phyloP scores from a whole-genome alignment of 2,888 invertebrate species.

The Hypercompe scribonia region DNA sequence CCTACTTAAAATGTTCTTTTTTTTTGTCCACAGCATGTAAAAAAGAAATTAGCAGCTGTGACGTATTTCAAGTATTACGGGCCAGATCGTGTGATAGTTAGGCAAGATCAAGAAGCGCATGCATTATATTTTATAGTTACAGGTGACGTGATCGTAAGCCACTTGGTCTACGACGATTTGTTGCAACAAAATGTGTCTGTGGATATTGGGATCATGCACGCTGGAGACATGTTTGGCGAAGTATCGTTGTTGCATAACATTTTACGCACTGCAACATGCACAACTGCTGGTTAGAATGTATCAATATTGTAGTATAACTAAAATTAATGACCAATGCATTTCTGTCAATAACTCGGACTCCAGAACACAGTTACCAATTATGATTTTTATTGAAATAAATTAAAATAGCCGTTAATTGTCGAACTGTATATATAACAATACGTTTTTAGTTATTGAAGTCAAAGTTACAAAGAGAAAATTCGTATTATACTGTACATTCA shows the following conservation, averaged over 20 bases:
- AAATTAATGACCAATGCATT: not conserved
- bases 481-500: not conserved
- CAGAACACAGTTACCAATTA: not conserved
- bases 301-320: not conserved
- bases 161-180: slow-evolving; percentile 82
- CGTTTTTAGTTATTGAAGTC: not conserved
- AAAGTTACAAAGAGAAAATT: not conserved
- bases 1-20: not conserved
- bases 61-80: slow-evolving; percentile 88
- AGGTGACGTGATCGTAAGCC: slow-evolving; percentile 85
- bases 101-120: slow-evolving; percentile 86
- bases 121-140: slow-evolving; percentile 89
- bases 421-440: no score
- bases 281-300: slow-evolving; percentile 79
- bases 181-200: slow-evolving; percentile 76
- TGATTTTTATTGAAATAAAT: not conserved
- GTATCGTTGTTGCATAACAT: slow-evolving; percentile 88
- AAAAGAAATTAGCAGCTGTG: slow-evolving; percentile 87
- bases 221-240: slow-evolving; percentile 90
- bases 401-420: not conserved
- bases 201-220: slow-evolving; percentile 82
- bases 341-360: not conserved
- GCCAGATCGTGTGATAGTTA: slow-evolving; percentile 87
- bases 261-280: slow-evolving; percentile 87
- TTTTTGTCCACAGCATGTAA: slow-evolving; percentile 79